Conservation (phyloP, 1,140 invertebrate genomes). For the Tetragnatha versicolor region DNA sequence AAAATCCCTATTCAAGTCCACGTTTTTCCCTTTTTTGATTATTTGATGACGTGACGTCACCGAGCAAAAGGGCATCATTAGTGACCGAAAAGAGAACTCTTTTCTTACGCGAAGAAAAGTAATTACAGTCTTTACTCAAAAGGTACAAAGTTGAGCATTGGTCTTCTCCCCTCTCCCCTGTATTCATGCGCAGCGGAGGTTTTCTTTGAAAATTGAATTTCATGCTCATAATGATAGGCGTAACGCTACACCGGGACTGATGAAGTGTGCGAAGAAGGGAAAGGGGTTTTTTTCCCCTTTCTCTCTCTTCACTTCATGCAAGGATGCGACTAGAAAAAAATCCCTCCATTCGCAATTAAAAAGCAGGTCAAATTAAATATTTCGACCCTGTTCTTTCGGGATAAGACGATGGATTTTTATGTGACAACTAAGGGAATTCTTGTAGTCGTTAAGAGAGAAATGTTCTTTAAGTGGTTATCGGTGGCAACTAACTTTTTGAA, state of each 20-base stretch:
- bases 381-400: too few relatives aligned
- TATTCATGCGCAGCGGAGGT: slow-evolving; percentile 22
- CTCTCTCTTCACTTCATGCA: neutral
- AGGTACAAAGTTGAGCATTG: slow-evolving; percentile 33
- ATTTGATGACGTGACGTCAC: slow-evolving; percentile 48
- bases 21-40: slow-evolving; percentile 38
- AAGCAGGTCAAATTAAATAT: slow-evolving; percentile 40
- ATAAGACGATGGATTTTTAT: too few relatives aligned
- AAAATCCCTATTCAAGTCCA: slow-evolving; percentile 35
- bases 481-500: too few relatives aligned
- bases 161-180: neutral
- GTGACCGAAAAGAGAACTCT: slow-evolving; percentile 37
- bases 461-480: too few relatives aligned
- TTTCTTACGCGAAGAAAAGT: slow-evolving; percentile 47
- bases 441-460: too few relatives aligned
- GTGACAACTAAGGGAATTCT: too few relatives aligned
- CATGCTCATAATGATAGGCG: slow-evolving; percentile 42
- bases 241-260: slow-evolving; percentile 33
- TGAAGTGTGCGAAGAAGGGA: neutral
- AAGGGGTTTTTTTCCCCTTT: neutral
- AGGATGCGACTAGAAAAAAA: neutral
- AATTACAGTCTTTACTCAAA: slow-evolving; percentile 49
- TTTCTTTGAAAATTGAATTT: slow-evolving; percentile 51
- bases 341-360: slow-evolving; percentile 37
- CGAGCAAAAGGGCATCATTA: slow-evolving; percentile 46